A percentile compares a stretch with the other conserved stretches of the same genome.
Evolutionary conservation across 2,113 vertebrate species (phyloP).

Genomic region (Takifugu flavidus): DNA sequence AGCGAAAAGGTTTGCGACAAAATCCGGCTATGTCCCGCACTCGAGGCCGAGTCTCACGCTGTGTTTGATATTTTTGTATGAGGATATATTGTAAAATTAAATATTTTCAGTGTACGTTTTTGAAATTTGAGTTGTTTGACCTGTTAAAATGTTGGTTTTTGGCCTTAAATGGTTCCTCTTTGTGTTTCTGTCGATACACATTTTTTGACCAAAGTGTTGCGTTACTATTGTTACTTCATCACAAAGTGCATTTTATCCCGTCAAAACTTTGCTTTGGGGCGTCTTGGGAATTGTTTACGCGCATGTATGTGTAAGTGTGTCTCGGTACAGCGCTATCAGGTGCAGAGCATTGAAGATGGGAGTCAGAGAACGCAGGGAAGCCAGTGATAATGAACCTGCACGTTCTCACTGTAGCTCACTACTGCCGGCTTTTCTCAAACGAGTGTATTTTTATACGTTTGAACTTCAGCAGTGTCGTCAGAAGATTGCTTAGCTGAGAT

Average conservation of each 20-base stretch:
- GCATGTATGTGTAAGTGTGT: slow-evolving; percentile 22
- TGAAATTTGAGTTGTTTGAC: slow-evolving; percentile 49
- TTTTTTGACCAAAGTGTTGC: slow-evolving; percentile 79
- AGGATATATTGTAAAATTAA: slow-evolving; percentile 64
- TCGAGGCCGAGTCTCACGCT: slow-evolving; percentile 37
- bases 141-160: slow-evolving; percentile 56
- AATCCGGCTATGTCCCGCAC: slow-evolving; percentile 43
- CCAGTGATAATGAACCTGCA: slow-evolving; percentile 16
- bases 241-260: slow-evolving; percentile 69
- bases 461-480: slow-evolving; percentile 19
- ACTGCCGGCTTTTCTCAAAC: slow-evolving; percentile 28
- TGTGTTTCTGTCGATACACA: slow-evolving; percentile 47
- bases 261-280: slow-evolving; percentile 33
- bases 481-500: slow-evolving; percentile 12
- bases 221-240: slow-evolving; percentile 56
- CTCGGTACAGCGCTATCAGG: slow-evolving; percentile 22
- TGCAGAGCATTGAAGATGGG: slow-evolving; percentile 33
- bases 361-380: neutral
- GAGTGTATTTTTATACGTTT: slow-evolving; percentile 24
- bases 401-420: slow-evolving; percentile 33
- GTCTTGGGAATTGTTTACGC: slow-evolving; percentile 26
- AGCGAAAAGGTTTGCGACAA: slow-evolving; percentile 43
- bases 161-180: slow-evolving; percentile 67
- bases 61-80: slow-evolving; percentile 72
- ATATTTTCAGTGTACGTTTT: slow-evolving; percentile 69